Percentiles rank a stretch among this genome's conserved stretches.
Conservation (phyloP, 1,140 invertebrate genomes). For the Wiebesia pumilae region DNA sequence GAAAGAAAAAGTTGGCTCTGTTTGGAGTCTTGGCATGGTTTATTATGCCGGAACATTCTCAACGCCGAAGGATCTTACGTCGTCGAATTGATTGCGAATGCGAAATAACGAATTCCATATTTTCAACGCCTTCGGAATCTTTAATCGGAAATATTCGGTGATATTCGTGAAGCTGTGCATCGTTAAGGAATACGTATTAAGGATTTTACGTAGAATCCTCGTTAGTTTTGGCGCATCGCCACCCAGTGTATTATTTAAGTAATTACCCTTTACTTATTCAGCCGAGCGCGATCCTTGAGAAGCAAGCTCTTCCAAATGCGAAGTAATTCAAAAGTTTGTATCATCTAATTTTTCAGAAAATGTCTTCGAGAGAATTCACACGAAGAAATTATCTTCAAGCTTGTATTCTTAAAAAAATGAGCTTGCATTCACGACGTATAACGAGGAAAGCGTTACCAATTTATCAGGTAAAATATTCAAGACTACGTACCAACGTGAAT, state of each 20-base stretch:
- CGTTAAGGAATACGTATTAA: too few relatives aligned
- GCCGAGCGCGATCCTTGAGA: too few relatives aligned
- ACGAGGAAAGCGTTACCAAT: background rate
- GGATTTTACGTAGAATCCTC: too few relatives aligned
- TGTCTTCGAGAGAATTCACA: background rate
- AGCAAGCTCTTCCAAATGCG: background rate
- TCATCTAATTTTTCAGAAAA: too few relatives aligned
- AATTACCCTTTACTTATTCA: too few relatives aligned
- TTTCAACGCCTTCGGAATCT: background rate
- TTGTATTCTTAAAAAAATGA: background rate
- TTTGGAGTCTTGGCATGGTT: background rate
- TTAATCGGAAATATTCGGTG: background rate
- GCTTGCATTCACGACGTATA: too few relatives aligned
- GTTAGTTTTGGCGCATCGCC: too few relatives aligned
- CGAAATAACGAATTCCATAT: background rate
- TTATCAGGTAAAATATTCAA: background rate
- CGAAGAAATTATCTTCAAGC: background rate
- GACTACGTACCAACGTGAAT: background rate
- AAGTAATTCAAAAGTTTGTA: too few relatives aligned
- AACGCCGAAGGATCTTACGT: background rate
- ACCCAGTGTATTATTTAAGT: too few relatives aligned
- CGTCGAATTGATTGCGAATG: constrained; percentile 1
- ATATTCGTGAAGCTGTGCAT: too few relatives aligned
- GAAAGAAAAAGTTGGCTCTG: background rate
- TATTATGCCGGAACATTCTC: background rate